A percentile compares a stretch with the other conserved stretches of the same genome.
phyloP scores from a whole-genome alignment of 2,113 vertebrate species.

The Naja naja region DNA sequence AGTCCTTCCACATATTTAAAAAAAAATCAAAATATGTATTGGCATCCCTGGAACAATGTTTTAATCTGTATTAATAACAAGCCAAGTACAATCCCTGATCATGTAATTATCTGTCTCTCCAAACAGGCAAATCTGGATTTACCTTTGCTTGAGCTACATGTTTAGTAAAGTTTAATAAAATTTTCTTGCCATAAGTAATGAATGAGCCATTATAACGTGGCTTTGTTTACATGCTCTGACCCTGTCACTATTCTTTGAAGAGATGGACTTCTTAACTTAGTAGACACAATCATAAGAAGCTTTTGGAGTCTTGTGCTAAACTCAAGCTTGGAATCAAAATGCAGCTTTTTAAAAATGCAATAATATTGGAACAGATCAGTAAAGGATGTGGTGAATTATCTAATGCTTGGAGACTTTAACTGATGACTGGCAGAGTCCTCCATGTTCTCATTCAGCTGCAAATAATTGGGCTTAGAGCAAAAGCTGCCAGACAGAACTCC shows the following conservation, averaged over 20 bases:
- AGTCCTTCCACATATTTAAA: not conserved
- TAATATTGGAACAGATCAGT: constrained; percentile 26
- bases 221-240: not conserved
- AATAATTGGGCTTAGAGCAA: constrained; percentile 4
- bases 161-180: not conserved
- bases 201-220: not conserved
- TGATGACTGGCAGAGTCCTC: not conserved
- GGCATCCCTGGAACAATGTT: not conserved
- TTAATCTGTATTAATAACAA: not conserved
- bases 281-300: constrained; percentile 1
- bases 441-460: constrained; percentile 14
- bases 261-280: constrained; percentile 5
- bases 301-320: constrained; percentile 6
- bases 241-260: not conserved
- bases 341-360: constrained; percentile 18
- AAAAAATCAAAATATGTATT: not conserved
- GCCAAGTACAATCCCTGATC: not conserved
- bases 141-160: not conserved
- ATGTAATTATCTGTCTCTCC: not conserved
- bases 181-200: not conserved
- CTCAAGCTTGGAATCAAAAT: constrained; percentile 10
- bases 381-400: constrained; percentile 29
- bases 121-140: not conserved
- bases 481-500: not conserved
- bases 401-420: constrained; percentile 19